A percentile compares a stretch with the other conserved stretches of the same genome.
These are phyloP conservation scores for Miltochrista miniata DNA, from an alignment of 2,888 invertebrate species.

Conservation along the genomic window DNA sequence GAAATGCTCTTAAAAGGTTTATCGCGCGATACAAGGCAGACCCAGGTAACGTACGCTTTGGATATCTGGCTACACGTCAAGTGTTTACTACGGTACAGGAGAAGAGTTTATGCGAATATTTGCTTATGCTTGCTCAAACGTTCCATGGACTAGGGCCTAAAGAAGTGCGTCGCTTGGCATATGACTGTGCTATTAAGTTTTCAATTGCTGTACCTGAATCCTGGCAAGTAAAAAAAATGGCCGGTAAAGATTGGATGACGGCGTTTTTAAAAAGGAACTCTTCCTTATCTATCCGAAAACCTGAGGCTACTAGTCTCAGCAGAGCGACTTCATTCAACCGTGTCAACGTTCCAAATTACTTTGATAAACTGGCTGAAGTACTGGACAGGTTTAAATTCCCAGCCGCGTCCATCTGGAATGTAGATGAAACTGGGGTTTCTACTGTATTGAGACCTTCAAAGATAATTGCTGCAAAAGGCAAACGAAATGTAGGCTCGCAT, in stretches of 20 bases:
- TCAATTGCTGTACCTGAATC: background rate
- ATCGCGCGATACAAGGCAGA: no score
- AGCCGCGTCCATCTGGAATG: background rate
- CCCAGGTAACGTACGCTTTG: no score
- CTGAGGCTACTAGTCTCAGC: no score
- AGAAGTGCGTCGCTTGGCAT: conserved; percentile 8
- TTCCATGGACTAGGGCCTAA: conserved; percentile 5
- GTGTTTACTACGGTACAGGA: background rate
- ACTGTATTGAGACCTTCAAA: background rate
- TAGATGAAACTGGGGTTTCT: background rate
- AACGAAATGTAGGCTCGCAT: background rate
- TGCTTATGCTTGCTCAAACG: background rate
- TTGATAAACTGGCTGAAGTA: background rate
- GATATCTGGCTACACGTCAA: no score
- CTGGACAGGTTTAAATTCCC: background rate
- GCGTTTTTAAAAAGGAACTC: background rate
- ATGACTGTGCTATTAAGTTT: background rate
- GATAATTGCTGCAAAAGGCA: background rate
- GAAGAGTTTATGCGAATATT: background rate
- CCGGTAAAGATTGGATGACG: background rate
- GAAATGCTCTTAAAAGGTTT: no score
- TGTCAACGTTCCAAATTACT: no score
- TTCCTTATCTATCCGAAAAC: no score
- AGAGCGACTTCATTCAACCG: no score
- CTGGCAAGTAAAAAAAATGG: background rate